Conservation (phyloP, 2,888 invertebrate species). For the Noctua janthe region DNA sequence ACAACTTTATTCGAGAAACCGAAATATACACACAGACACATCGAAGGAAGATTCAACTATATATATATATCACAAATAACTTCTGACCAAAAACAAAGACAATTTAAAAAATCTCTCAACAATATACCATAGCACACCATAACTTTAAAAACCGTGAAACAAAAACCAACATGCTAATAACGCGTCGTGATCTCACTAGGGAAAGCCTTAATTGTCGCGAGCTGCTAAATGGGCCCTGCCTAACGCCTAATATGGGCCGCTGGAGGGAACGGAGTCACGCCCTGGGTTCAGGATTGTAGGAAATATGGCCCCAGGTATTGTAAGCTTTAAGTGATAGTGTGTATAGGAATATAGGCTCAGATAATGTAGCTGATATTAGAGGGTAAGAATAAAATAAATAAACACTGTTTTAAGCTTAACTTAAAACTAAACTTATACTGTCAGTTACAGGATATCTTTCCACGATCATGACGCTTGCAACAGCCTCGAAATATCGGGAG, state of each 20-base stretch:
- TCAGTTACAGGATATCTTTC: no score
- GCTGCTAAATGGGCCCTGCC: slow-evolving; percentile 73
- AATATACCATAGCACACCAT: slow-evolving; percentile 25
- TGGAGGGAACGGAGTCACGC: slow-evolving; percentile 73
- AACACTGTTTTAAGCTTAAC: no score
- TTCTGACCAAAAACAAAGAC: not conserved
- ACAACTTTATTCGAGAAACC: not conserved
- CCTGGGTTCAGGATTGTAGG: slow-evolving; percentile 58
- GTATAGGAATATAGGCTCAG: slow-evolving; percentile 33
- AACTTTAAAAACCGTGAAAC: slow-evolving; percentile 47
- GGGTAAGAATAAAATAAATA: slow-evolving; percentile 18
- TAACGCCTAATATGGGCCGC: slow-evolving; percentile 73
- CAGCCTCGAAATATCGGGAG: no score
- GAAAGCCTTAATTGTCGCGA: slow-evolving; percentile 79
- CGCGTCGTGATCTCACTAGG: slow-evolving; percentile 75
- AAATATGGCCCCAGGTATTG: slow-evolving; percentile 62
- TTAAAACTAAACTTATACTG: no score
- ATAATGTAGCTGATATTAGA: slow-evolving; percentile 26
- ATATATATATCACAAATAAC: not conserved
- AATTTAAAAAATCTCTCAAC: not conserved
- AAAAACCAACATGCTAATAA: slow-evolving; percentile 75
- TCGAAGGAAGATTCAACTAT: not conserved
- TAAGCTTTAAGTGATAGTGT: slow-evolving; percentile 57
- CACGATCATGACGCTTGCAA: no score
- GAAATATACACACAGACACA: not conserved